Evolutionary conservation across 2,797 vertebrate genomes (phyloP).

Genomic region (Muscicapa comitata): DNA sequence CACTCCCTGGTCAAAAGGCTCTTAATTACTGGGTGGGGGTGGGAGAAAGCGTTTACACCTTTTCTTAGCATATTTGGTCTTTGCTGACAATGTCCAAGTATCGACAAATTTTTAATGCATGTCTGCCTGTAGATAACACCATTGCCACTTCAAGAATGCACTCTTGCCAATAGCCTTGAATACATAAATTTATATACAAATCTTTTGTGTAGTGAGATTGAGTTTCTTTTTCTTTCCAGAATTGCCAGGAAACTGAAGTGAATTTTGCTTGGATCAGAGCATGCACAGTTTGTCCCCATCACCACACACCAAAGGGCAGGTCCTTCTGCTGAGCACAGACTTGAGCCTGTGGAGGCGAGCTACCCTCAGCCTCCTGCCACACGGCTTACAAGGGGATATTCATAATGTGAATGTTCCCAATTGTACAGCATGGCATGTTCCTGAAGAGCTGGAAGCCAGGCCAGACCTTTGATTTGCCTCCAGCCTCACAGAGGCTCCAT

Average conservation of each 20-base stretch:
- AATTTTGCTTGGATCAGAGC: slow-evolving; percentile 34
- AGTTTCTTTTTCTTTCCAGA: slow-evolving; percentile 24
- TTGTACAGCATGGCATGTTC: neutral
- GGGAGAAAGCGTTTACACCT: neutral
- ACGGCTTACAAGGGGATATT: slow-evolving; percentile 44
- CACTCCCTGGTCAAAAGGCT: neutral
- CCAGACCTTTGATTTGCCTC: slow-evolving; percentile 51
- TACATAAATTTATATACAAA: slow-evolving; percentile 29
- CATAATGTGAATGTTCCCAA: slow-evolving; percentile 50
- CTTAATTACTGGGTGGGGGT: neutral
- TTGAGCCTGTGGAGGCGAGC: slow-evolving; percentile 20
- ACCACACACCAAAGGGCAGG: neutral
- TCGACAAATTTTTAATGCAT: neutral
- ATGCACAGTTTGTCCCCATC: slow-evolving; percentile 23
- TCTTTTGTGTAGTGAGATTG: neutral
- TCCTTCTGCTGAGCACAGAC: slow-evolving; percentile 21
- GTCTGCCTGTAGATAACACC: neutral
- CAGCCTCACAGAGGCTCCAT: slow-evolving; percentile 57
- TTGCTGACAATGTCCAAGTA: neutral
- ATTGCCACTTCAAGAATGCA: neutral
- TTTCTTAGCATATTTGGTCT: neutral
- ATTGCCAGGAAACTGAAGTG: slow-evolving; percentile 55
- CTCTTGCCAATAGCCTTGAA: neutral
- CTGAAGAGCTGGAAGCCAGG: neutral
- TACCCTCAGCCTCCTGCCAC: slow-evolving; percentile 7